Conservation (phyloP, 2,888 invertebrate genomes). For the Drosophila tanythrix region DNA sequence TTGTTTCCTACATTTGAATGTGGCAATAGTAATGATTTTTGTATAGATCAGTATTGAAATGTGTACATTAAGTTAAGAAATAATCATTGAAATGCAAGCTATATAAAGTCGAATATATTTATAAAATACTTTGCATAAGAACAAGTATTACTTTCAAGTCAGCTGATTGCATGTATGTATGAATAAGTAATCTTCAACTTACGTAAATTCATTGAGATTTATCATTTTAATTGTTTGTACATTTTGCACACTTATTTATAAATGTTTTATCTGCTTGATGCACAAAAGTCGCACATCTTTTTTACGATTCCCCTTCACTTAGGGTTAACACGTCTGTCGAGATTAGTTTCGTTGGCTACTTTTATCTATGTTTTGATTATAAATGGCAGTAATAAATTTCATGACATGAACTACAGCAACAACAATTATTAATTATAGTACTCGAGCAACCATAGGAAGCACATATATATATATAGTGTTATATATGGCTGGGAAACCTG, state of each 20-base stretch:
- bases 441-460: not conserved
- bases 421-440: constrained; percentile 21
- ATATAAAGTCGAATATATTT: not conserved
- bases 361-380: constrained; percentile 20
- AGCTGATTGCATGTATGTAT: not conserved
- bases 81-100: not conserved
- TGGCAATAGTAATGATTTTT: not conserved
- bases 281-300: not conserved
- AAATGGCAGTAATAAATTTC: constrained; percentile 44
- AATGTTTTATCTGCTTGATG: not conserved
- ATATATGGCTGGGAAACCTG: constrained; percentile 32
- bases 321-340: constrained; percentile 21
- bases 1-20: not conserved
- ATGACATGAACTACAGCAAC: constrained; percentile 16
- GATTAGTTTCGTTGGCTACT: constrained; percentile 34
- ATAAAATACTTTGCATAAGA: not conserved
- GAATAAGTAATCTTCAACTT: not conserved
- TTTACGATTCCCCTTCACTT: not conserved
- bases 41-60: not conserved
- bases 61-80: not conserved
- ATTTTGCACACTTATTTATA: not conserved
- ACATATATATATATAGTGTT: not conserved
- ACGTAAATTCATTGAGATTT: not conserved
- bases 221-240: not conserved
- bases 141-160: not conserved